Evolutionary conservation across 2,113 vertebrate genomes (phyloP).

Genomic region (Hylia prasina): DNA sequence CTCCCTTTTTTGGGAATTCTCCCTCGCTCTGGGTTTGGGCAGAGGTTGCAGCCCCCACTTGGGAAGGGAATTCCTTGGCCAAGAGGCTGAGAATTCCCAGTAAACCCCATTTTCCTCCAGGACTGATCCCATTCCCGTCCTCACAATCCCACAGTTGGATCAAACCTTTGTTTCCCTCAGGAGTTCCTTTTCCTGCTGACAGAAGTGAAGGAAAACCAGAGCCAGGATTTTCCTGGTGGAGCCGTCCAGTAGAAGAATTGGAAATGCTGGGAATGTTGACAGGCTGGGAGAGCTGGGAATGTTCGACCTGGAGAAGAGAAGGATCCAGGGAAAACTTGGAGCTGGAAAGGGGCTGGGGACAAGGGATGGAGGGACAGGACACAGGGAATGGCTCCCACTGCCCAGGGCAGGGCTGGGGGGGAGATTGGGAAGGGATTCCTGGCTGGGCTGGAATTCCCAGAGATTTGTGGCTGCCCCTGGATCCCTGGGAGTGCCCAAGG

Average conservation of each 20-base stretch:
- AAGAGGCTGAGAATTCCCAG: background rate
- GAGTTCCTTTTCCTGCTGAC: background rate
- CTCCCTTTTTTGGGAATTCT: background rate
- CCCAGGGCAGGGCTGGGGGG: too few species aligned
- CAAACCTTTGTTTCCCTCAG: background rate
- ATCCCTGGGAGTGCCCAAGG: background rate
- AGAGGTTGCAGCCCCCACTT: background rate
- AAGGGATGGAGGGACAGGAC: background rate
- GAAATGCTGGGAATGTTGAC: background rate
- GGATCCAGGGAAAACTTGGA: background rate
- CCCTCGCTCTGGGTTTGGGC: background rate
- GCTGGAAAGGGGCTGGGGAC: background rate
- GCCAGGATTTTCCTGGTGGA: background rate
- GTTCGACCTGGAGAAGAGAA: background rate
- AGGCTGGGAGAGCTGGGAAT: background rate
- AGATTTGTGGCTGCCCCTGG: background rate
- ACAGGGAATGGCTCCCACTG: background rate
- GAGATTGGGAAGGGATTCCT: background rate
- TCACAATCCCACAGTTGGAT: background rate
- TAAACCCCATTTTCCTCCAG: background rate
- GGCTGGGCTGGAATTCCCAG: background rate
- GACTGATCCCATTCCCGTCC: background rate
- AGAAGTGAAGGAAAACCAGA: background rate
- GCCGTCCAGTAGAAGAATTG: background rate
- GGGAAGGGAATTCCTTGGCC: background rate